A percentile compares a stretch with the other conserved stretches of the same genome.
phyloP scores from a whole-genome alignment of 2,888 invertebrate species.

The Himalopsyche kuldschensis region DNA sequence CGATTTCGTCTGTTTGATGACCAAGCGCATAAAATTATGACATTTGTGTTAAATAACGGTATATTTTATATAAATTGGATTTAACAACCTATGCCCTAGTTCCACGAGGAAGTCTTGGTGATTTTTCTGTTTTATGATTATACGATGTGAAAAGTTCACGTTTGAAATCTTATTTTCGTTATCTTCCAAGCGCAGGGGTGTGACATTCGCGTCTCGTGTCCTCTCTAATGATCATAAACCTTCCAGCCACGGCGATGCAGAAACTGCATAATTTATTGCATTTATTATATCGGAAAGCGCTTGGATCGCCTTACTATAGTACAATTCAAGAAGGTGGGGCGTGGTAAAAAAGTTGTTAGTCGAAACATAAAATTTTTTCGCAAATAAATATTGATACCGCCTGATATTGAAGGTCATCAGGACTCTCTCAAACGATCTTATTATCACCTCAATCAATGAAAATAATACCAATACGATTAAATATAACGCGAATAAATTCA shows the following conservation, averaged over 20 bases:
- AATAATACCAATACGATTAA: too few relatives aligned
- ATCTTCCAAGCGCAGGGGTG: not conserved
- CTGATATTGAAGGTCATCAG: too few relatives aligned
- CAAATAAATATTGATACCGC: too few relatives aligned
- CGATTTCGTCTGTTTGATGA: too few relatives aligned
- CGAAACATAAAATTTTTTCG: too few relatives aligned
- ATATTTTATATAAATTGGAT: too few relatives aligned
- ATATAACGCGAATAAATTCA: too few relatives aligned
- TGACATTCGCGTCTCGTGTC: not conserved
- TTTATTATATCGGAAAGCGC: not conserved
- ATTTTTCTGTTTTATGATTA: not conserved
- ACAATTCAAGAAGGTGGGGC: not conserved
- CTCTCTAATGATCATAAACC: not conserved
- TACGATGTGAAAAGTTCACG: not conserved
- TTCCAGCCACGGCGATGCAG: not conserved
- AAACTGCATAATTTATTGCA: not conserved
- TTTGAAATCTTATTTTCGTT: not conserved
- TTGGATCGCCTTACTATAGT: not conserved
- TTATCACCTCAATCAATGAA: too few relatives aligned
- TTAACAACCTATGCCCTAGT: not conserved
- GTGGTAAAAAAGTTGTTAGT: too few relatives aligned
- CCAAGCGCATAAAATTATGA: too few relatives aligned
- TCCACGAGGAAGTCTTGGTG: not conserved
- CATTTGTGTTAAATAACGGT: too few relatives aligned
- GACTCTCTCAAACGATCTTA: too few relatives aligned